phyloP scores from a whole-genome alignment of 2,888 invertebrate species.

The Pandemis heparana region DNA sequence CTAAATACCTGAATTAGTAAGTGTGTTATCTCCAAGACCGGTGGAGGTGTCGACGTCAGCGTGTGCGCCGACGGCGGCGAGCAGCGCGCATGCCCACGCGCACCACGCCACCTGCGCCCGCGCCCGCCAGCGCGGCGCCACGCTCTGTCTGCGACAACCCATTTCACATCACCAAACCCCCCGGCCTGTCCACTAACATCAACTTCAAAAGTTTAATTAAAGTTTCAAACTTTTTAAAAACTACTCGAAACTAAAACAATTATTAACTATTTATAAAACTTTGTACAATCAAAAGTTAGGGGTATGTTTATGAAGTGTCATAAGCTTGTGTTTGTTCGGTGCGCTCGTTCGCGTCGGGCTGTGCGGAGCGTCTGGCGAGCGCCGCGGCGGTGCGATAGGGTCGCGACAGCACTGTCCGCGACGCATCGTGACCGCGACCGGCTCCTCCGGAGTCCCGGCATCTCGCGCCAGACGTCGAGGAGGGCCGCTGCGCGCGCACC shows the following conservation, averaged over 20 bases:
- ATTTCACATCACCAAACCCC: constrained; percentile 79
- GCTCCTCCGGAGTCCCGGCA: constrained; percentile 74
- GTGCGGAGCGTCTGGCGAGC: constrained; percentile 47
- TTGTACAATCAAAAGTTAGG: constrained; percentile 43
- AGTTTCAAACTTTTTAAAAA: constrained; percentile 39
- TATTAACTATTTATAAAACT: constrained; percentile 20
- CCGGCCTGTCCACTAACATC: constrained; percentile 35
- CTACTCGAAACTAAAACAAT: constrained; percentile 16
- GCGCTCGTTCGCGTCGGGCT: constrained; percentile 47
- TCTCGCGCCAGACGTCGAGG: constrained; percentile 71
- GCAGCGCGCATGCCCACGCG: constrained; percentile 80
- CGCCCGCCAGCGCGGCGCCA: constrained; percentile 52
- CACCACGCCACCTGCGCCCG: constrained; percentile 61
- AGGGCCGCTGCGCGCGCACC: constrained; percentile 83
- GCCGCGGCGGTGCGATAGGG: constrained; percentile 66
- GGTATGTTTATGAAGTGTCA: constrained; percentile 35
- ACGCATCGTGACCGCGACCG: constrained; percentile 76
- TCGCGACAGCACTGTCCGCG: constrained; percentile 76
- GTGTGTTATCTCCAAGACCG: constrained; percentile 79
- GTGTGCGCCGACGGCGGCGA: constrained; percentile 64
- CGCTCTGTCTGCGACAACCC: constrained; percentile 64
- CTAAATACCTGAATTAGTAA: constrained; percentile 76
- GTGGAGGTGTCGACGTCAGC: constrained; percentile 82
- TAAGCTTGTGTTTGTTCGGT: constrained; percentile 48
- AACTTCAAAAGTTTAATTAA: constrained; percentile 25